Evolutionary conservation across 2,113 vertebrate species (phyloP).

Genomic region (Bubo blakistoni): DNA sequence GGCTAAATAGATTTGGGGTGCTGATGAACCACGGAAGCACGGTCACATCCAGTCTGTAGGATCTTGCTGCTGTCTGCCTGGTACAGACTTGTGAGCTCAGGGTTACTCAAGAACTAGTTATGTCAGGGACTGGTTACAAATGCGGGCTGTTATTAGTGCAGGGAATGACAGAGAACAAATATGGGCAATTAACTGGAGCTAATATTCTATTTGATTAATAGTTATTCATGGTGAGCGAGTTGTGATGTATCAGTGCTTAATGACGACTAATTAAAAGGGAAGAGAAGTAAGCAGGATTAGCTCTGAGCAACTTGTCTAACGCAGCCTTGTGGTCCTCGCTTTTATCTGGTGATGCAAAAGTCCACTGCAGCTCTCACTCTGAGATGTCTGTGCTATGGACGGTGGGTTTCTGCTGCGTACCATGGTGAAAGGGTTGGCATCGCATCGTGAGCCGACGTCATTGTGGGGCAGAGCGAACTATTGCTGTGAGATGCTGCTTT

Average conservation of each 20-base stretch:
- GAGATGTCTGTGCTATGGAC: neutral
- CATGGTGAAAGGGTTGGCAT: accelerated
- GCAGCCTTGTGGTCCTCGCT: neutral
- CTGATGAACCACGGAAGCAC: neutral
- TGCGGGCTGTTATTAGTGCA: neutral
- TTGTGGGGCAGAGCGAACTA: neutral
- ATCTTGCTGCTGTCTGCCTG: neutral
- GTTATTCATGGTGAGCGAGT: neutral
- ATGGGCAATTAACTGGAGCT: neutral
- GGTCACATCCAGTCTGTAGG: neutral
- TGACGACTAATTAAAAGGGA: neutral
- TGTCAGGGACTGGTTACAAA: neutral
- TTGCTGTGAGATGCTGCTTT: neutral
- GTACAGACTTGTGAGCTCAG: neutral
- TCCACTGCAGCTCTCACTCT: neutral
- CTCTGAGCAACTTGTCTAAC: neutral
- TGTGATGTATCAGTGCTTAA: neutral
- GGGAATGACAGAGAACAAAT: neutral
- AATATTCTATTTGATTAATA: neutral
- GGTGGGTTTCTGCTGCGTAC: neutral
- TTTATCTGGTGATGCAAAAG: accelerated
- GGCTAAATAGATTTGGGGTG: neutral
- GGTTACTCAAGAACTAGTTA: neutral
- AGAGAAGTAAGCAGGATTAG: neutral
- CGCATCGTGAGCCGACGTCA: accelerated